Evolutionary conservation across 2,888 invertebrate species (phyloP).

Genomic region (Zygogramma bicolorata): DNA sequence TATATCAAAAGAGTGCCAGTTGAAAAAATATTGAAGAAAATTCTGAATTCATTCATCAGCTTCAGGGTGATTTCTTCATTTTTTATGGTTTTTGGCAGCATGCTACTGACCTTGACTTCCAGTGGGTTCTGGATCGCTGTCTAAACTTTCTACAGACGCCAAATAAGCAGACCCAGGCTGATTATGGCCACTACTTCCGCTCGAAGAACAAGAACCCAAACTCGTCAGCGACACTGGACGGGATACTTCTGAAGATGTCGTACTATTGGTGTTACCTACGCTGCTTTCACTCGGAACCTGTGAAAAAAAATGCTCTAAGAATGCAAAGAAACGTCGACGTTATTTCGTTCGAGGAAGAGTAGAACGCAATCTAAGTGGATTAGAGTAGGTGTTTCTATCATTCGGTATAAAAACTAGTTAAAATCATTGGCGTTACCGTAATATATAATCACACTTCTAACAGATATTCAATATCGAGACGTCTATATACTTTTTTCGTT

Average conservation of each 20-base stretch:
- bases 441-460: no score
- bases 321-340: not conserved
- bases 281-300: conserved; percentile 66
- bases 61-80: no score
- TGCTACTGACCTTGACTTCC: conserved; percentile 63
- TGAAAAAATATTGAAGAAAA: no score
- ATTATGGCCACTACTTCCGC: conserved; percentile 73
- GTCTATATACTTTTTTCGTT: no score
- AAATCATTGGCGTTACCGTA: no score
- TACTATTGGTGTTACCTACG: conserved; percentile 69
- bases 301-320: conserved; percentile 32
- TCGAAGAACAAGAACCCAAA: conserved; percentile 80
- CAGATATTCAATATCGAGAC: no score
- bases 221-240: conserved; percentile 83
- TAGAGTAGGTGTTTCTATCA: no score
- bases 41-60: no score
- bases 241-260: conserved; percentile 70
- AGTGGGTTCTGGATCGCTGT: conserved; percentile 78
- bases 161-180: conserved; percentile 80
- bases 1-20: no score
- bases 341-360: not conserved
- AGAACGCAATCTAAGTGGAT: not conserved
- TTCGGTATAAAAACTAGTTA: no score
- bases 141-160: conserved; percentile 89
- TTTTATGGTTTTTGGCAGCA: no score